Conservation (phyloP, 2,888 invertebrate species). For the Megamerina dolium region DNA sequence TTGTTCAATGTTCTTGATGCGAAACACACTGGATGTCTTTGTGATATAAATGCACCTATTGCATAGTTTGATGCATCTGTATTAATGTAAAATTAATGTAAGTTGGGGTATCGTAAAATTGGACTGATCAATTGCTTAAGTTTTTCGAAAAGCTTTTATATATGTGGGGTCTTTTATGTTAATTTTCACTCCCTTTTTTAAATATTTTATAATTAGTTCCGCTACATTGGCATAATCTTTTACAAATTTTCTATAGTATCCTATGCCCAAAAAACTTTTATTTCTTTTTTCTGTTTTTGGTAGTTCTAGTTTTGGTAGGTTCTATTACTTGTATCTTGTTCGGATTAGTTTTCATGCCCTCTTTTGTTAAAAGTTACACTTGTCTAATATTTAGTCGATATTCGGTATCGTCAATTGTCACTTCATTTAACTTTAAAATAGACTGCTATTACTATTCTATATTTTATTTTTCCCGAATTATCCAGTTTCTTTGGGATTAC, state of each 20-base stretch:
- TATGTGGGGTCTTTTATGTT: slow-evolving; percentile 5
- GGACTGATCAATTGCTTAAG: neutral
- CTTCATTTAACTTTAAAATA: slow-evolving; percentile 4
- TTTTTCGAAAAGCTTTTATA: slow-evolving; percentile 5
- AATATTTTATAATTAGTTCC: slow-evolving; percentile 5
- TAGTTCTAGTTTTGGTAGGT: neutral
- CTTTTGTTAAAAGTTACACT: no score
- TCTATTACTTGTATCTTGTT: slow-evolving; percentile 5
- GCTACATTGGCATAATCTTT: no score
- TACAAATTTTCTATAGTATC: slow-evolving; percentile 1
- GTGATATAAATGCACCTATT: no score
- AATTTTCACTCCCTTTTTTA: slow-evolving; percentile 1
- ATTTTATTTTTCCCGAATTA: slow-evolving; percentile 14
- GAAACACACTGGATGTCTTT: slow-evolving; percentile 7
- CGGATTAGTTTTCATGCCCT: slow-evolving; percentile 3
- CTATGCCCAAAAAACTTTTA: slow-evolving; percentile 12
- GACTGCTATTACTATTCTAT: slow-evolving; percentile 13
- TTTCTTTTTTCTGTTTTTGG: slow-evolving; percentile 9
- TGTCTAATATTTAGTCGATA: slow-evolving; percentile 13
- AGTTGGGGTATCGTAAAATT: slow-evolving; percentile 1
- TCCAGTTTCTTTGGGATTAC: slow-evolving; percentile 12
- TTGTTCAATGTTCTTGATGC: slow-evolving; percentile 10
- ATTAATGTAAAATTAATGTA: neutral
- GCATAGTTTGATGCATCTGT: slow-evolving; percentile 7
- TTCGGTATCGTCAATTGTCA: slow-evolving; percentile 14